These are phyloP conservation scores for Trissolcus japonicus DNA, from an alignment of 2,888 invertebrate genomes.

Conservation along the genomic window DNA sequence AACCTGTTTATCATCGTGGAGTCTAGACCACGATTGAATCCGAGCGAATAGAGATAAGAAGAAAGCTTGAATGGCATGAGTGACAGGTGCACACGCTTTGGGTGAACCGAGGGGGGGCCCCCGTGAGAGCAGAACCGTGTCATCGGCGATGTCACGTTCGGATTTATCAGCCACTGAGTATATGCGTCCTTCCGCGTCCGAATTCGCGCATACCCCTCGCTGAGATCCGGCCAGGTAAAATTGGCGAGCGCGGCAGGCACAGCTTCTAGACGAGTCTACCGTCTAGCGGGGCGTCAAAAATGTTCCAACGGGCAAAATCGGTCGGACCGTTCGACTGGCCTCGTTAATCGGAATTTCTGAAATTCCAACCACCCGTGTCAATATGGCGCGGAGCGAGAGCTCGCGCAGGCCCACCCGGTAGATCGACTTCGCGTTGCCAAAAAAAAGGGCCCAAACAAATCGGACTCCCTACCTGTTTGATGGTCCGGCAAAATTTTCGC, in stretches of 20 bases:
- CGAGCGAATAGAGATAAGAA: slow-evolving; percentile 14
- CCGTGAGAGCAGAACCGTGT: neutral
- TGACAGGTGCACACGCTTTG: slow-evolving; percentile 8
- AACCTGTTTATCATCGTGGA: slow-evolving; percentile 7
- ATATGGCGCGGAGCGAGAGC: neutral
- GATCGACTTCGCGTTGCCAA: no score
- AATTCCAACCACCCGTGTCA: no score
- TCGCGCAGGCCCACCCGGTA: no score
- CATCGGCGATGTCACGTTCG: neutral
- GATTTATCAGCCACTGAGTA: slow-evolving; percentile 38
- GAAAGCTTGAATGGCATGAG: neutral
- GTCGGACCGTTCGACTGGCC: no score
- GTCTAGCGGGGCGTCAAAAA: no score
- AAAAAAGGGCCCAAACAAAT: no score
- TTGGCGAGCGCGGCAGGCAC: no score
- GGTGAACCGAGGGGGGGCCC: neutral
- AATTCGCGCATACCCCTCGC: slow-evolving; percentile 14
- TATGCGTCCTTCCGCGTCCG: slow-evolving; percentile 33
- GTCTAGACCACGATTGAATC: slow-evolving; percentile 16
- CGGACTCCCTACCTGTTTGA: slow-evolving; percentile 70
- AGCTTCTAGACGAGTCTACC: no score
- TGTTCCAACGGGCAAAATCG: no score
- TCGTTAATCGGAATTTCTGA: no score
- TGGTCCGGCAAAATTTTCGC: slow-evolving; percentile 74
- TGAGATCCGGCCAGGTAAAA: no score